Conservation (phyloP, 1,140 invertebrate genomes). For the Psix sp. region DNA sequence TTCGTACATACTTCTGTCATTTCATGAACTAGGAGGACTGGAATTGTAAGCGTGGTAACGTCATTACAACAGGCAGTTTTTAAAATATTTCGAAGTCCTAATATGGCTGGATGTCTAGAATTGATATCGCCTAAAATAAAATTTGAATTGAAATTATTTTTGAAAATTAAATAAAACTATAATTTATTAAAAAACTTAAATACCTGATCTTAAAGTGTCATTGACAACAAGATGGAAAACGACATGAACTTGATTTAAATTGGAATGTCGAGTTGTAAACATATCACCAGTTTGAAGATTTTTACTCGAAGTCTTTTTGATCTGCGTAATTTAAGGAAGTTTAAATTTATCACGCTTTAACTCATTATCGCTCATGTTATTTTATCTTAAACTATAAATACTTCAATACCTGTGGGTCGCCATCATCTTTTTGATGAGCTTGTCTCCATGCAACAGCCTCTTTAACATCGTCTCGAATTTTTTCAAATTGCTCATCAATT, state of each 20-base stretch:
- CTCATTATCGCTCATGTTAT: too few relatives aligned
- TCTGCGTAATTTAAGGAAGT: too few relatives aligned
- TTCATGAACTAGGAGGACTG: slow-evolving; percentile 93
- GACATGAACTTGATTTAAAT: slow-evolving; percentile 94
- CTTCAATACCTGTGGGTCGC: slow-evolving; percentile 72
- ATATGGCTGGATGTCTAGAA: slow-evolving; percentile 95
- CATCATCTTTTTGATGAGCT: slow-evolving; percentile 71
- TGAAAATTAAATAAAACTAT: slow-evolving; percentile 19
- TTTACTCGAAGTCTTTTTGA: slow-evolving; percentile 75
- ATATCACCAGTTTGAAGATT: slow-evolving; percentile 91
- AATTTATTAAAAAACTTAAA: background rate
- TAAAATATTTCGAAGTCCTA: slow-evolving; percentile 95
- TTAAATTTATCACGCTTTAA: too few relatives aligned
- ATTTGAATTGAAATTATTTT: slow-evolving; percentile 7
- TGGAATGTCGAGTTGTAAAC: slow-evolving; percentile 96
- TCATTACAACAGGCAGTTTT: slow-evolving; percentile 96
- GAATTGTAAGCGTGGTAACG: slow-evolving; percentile 94
- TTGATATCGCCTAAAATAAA: slow-evolving; percentile 88
- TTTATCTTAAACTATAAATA: too few relatives aligned
- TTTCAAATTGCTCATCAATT: slow-evolving; percentile 90
- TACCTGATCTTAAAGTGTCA: slow-evolving; percentile 82
- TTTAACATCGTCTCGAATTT: slow-evolving; percentile 81
- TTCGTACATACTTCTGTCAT: slow-evolving; percentile 93
- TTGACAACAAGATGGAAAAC: slow-evolving; percentile 96
- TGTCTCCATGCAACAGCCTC: slow-evolving; percentile 77